Base-by-base conservation (phyloP, 2,113 vertebrate genomes). In the Mustela lutreola region DNA sequence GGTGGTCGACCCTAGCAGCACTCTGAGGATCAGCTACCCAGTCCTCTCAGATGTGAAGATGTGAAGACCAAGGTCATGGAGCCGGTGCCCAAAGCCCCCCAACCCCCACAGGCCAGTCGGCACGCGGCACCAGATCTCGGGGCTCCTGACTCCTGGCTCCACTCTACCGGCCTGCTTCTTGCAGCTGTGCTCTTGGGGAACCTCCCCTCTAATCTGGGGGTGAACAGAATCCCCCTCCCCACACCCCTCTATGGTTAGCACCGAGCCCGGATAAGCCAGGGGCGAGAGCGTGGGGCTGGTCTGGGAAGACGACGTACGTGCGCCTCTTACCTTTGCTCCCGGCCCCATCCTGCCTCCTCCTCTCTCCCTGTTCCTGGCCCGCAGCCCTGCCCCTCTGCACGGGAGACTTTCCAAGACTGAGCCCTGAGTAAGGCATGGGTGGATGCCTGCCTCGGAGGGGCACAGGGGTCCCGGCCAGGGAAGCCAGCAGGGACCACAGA, bases 401-500 rank as follows among this genome's bases (percentile, higher is more conserved):
- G 11, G 1, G 19, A 91, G 5, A 56, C 63, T 56, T 79, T 26
- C 50, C 62, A 48, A 18, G 50, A 26, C 6, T 0, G 3, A 42
- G 45, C 7, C 18, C 50, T 1, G 33, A 22, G 56, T 15, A 53
- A 2, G 60, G n/a, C 21, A 0, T 14, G 9, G 0, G 21, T 1
- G 62, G 53, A 36, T 2, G 5, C 42, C 1, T 2, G 24, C 24
- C 39, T 24, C 0, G 9, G 62, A 11, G 71, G 60, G 11, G 36
- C 1, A 2, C 42, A 0, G 8, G 83, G 36, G 16, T 8, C 1
- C 39, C 0, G 6, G 45, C 12, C 0, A 0, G 14, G 48, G 21
- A 65, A 33, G 28, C 56, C 19, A 6, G 56, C 42, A 7, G 42
- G 0, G 31, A 63, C 53, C 56, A 9, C 31, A 39, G 82, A 81